Base-by-base conservation (phyloP, 2,888 invertebrate species). In the Thereva nobilitata region DNA sequence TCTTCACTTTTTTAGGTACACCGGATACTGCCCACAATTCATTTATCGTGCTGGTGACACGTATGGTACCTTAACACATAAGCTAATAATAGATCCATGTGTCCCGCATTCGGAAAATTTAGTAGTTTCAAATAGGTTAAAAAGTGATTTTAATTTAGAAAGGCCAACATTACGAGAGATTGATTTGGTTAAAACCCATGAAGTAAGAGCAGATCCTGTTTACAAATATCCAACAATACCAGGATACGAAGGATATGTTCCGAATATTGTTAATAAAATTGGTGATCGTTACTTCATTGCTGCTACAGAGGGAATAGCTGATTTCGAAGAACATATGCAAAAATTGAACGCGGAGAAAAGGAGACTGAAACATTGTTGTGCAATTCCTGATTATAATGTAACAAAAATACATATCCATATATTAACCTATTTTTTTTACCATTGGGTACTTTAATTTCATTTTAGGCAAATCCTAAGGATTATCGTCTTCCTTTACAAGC, bases 1-100 rank as follows among this genome's bases (percentile, higher is more conserved):
- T 38, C 12, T 35, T 54, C 69, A 35, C 41, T 37, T 44, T 64
- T 68, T 0, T 75, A 91, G 91, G 67, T 91, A 92, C 77, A 87
- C 90, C 3, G 92, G 92, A 45, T 89, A 89, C 75, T 89, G 89
- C 74, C 90, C 91, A 0, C 89, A 90, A 74, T 89, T 88, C 80
- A 87, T 87, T 68, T 90, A 86, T 76, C 85, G 89, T 34, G 85
- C 88, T 69, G 91, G 91, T 2, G 87, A 90, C 79, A 89, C 90
- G 0, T 91, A 88, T 80, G 91, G 90, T 63, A 87, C 86, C 4
- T 84, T 87, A 50, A 89, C 90, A 0, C 89, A 90, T 77, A 89
- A 90, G 79, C 84, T 90, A 56, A 83, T 91, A 0, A 78, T 90
- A 72, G 91, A 91, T 78, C 91, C 91, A 0, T 86, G 87, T 61